phyloP scores from a whole-genome alignment of 2,113 vertebrate species.

The Trichomycterus rosablanca region DNA sequence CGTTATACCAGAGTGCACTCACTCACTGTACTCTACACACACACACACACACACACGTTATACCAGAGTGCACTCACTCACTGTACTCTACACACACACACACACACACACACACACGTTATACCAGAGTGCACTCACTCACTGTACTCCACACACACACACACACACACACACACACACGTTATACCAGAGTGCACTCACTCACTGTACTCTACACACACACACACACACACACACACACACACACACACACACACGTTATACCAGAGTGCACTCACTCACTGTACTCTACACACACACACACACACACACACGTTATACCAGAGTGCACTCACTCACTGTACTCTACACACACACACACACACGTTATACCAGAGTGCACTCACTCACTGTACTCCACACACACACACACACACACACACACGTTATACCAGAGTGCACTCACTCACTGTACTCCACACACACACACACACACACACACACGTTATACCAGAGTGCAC shows the following conservation, averaged over 20 bases:
- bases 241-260: slow-evolving; percentile 11
- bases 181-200: background rate
- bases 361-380: slow-evolving; percentile 70
- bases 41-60: slow-evolving; percentile 4
- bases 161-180: slow-evolving; percentile 4
- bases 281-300: slow-evolving; percentile 77
- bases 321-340: slow-evolving; percentile 88
- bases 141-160: slow-evolving; percentile 7
- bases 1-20: background rate
- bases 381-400: slow-evolving; percentile 87
- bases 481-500: slow-evolving; percentile 85
- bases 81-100: slow-evolving; percentile 17
- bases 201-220: no score
- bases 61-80: background rate
- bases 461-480: background rate
- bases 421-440: slow-evolving; percentile 85
- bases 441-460: slow-evolving; percentile 85
- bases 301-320: slow-evolving; percentile 40
- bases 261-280: slow-evolving; percentile 90
- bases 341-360: slow-evolving; percentile 71
- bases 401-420: background rate
- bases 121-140: background rate
- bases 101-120: background rate
- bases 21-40: no score
- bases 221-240: slow-evolving; percentile 5